Base-by-base conservation (phyloP, 30 jellyfish, hydroid and myxozoan species). In the Pelagia noctiluca region DNA sequence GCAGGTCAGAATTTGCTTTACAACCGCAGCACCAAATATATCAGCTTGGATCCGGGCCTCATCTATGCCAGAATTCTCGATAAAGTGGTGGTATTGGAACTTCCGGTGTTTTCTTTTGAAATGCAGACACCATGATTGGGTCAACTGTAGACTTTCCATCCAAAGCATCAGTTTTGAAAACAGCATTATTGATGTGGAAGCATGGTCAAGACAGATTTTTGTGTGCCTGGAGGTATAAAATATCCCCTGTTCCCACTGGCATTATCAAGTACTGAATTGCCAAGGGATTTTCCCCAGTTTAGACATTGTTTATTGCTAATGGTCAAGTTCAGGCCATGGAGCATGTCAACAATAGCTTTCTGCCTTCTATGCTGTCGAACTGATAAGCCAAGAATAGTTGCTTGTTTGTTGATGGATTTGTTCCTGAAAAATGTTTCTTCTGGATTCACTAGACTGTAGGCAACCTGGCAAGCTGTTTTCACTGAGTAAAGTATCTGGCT, bases 31-130 rank as follows among this genome's bases (percentile, higher is more conserved):
- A 13, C 88, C 79, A 60, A 7, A 77, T 0, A 77, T 22, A 3
- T 35, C 79, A 11, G 78, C 28, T 21, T 77, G 62, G 0, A 47
- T 16, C 88, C 78, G 60, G 16, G 80, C 80, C 64, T 47, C 29
- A 34, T 76, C 80, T 0, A 76, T 50, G 12, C 88, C 88, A 13
- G 47, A 21, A 8, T 57, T 57, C 16, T 54, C 88, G 22, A 76
- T 57, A 19, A 19, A 30, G n/a, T 35, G 50, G 1, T 79, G 57
- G 57, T 8, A 42, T 5, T 42, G 16, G 12, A 42, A 42, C 16
- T 8, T 42, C 57, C 8, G 57, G 8, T 5, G 8, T 42, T 42
- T 42, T 42, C 57, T 42, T 42, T 42, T 42, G 57, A 16, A 42
- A 42, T 42, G 12, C 57, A 42, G 57, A 42, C 57, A 42, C 16